phyloP scores from a whole-genome alignment of 2,797 vertebrate genomes.

The Bovichtus diacanthus region DNA sequence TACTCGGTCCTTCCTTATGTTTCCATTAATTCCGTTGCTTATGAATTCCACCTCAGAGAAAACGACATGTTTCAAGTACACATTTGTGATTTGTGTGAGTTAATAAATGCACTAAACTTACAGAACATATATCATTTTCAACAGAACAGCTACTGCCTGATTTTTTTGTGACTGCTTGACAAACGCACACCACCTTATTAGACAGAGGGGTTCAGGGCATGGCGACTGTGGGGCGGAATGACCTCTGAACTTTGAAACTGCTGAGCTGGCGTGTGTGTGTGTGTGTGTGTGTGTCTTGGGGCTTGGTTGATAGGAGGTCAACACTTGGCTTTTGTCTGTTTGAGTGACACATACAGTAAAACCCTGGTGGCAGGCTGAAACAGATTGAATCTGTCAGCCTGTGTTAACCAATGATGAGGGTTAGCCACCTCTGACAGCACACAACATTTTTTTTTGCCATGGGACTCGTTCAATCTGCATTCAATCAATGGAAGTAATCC shows the following conservation, averaged over 20 bases:
- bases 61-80: slow-evolving; percentile 8
- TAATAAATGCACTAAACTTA: background rate
- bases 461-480: slow-evolving; percentile 89
- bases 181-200: slow-evolving; percentile 4
- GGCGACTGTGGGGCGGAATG: background rate
- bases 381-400: slow-evolving; percentile 92
- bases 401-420: slow-evolving; percentile 89
- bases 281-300: background rate
- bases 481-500: slow-evolving; percentile 93
- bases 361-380: slow-evolving; percentile 84
- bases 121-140: background rate
- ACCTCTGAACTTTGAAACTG: slow-evolving; percentile 26
- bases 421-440: slow-evolving; percentile 86
- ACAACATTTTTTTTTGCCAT: slow-evolving; percentile 75
- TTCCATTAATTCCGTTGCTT: too few relatives aligned
- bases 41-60: too few relatives aligned
- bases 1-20: too few relatives aligned
- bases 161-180: background rate
- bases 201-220: slow-evolving; percentile 2
- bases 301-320: slow-evolving; percentile 38
- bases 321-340: slow-evolving; percentile 72
- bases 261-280: slow-evolving; percentile 29
- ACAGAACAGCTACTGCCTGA: background rate
- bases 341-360: slow-evolving; percentile 83
- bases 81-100: background rate